These are phyloP conservation scores for Boulengeromyrus knoepffleri DNA, from an alignment of 2,113 vertebrate species.

Conservation along the genomic window DNA sequence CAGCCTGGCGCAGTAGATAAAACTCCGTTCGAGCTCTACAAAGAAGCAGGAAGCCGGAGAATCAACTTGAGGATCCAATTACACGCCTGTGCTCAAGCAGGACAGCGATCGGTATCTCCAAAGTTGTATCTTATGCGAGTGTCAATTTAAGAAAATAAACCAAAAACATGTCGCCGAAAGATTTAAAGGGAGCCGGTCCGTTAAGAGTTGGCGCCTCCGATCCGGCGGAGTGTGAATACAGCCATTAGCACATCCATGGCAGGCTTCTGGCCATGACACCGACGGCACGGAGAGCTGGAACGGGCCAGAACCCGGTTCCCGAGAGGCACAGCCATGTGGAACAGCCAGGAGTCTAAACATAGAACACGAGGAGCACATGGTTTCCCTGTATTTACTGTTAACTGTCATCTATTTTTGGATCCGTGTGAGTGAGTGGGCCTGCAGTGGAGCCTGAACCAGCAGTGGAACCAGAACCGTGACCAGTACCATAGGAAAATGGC, in stretches of 20 bases:
- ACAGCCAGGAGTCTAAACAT: neutral
- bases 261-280: neutral
- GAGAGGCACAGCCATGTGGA: neutral
- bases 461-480: neutral
- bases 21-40: neutral
- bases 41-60: neutral
- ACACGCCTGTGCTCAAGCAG: neutral
- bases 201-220: neutral
- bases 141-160: neutral
- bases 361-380: neutral
- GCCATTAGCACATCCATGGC: neutral
- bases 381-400: neutral
- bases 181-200: neutral
- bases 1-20: neutral
- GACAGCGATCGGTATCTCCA: neutral
- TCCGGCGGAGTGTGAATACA: neutral
- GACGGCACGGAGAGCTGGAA: neutral
- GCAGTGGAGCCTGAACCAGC: neutral
- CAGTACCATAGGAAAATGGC: neutral
- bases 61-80: neutral
- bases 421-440: neutral
- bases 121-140: neutral
- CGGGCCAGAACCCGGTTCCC: neutral
- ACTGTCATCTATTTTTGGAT: neutral
- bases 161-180: neutral